Percentiles rank a stretch among this genome's conserved stretches.
phyloP scores from a whole-genome alignment of 1,140 invertebrate genomes.

The Achatina immaculata region DNA sequence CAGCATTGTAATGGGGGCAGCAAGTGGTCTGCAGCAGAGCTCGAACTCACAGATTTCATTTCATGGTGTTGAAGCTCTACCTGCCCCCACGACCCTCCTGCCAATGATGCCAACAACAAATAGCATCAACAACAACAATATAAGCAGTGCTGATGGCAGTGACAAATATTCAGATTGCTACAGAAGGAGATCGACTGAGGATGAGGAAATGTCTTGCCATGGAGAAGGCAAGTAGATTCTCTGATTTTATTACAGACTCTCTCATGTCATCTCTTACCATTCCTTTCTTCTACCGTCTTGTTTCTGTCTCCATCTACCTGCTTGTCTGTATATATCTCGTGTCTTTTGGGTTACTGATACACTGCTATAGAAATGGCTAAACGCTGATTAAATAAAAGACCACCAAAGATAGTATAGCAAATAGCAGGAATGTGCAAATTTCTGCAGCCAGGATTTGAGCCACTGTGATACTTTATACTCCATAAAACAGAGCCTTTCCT shows the following conservation, averaged over 20 bases:
- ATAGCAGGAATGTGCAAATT: no score
- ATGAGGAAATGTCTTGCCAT: conserved; percentile 8
- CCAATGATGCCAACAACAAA: conserved; percentile 25
- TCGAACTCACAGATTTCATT: background rate
- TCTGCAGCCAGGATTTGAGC: no score
- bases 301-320: background rate
- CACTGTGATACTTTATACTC: no score
- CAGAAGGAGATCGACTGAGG: background rate
- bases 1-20: background rate
- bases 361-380: no score
- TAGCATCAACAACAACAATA: background rate
- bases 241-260: background rate
- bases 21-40: background rate
- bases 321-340: no score
- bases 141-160: background rate
- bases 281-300: conserved; percentile 5
- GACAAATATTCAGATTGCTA: background rate
- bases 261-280: background rate
- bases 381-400: no score
- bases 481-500: no score
- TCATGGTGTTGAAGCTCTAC: conserved; percentile 10
- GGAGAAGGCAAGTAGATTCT: conserved; percentile 7
- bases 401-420: no score
- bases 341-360: no score
- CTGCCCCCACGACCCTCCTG: conserved; percentile 16